These are phyloP conservation scores for Trinectes maculatus DNA, from an alignment of 2,113 vertebrate genomes.

Conservation along the genomic window DNA sequence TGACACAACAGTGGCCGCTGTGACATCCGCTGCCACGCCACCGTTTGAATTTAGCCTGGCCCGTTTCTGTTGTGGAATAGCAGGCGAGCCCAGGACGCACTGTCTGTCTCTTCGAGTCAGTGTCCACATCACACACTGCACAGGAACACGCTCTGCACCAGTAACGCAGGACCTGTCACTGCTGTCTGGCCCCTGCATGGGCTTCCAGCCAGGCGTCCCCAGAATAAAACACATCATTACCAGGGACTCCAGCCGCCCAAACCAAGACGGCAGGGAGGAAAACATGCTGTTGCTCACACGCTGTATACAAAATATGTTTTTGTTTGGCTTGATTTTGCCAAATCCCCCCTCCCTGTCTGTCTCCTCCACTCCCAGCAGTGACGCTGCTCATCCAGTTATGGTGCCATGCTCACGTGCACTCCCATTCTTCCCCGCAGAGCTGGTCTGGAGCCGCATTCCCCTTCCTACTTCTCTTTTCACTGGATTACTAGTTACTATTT, in stretches of 20 bases:
- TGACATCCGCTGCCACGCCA: slow-evolving; percentile 46
- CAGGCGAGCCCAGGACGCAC: slow-evolving; percentile 59
- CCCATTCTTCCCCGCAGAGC: slow-evolving; percentile 16
- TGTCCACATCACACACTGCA: slow-evolving; percentile 73
- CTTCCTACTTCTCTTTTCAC: slow-evolving; percentile 32
- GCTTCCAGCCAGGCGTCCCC: slow-evolving; percentile 63
- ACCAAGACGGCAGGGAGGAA: slow-evolving; percentile 32
- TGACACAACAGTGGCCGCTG: slow-evolving; percentile 28
- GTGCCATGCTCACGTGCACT: slow-evolving; percentile 18
- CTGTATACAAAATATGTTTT: slow-evolving; percentile 45
- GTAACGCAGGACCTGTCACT: slow-evolving; percentile 75
- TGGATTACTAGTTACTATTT: slow-evolving; percentile 46
- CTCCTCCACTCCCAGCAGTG: slow-evolving; percentile 20
- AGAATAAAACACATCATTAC: slow-evolving; percentile 79
- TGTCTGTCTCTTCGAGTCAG: slow-evolving; percentile 71
- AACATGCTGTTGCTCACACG: slow-evolving; percentile 28
- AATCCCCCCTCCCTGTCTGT: slow-evolving; percentile 35
- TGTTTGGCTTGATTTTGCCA: slow-evolving; percentile 38
- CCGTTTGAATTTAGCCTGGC: slow-evolving; percentile 54
- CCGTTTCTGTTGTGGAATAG: slow-evolving; percentile 51
- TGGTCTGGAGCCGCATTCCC: slow-evolving; percentile 25
- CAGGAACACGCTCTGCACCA: slow-evolving; percentile 56
- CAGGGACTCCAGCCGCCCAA: slow-evolving; percentile 46
- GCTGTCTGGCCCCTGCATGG: slow-evolving; percentile 59
- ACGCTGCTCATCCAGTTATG: slow-evolving; percentile 38